phyloP scores from a whole-genome alignment of 2,888 invertebrate genomes.

The Trissolcus brochymenae region DNA sequence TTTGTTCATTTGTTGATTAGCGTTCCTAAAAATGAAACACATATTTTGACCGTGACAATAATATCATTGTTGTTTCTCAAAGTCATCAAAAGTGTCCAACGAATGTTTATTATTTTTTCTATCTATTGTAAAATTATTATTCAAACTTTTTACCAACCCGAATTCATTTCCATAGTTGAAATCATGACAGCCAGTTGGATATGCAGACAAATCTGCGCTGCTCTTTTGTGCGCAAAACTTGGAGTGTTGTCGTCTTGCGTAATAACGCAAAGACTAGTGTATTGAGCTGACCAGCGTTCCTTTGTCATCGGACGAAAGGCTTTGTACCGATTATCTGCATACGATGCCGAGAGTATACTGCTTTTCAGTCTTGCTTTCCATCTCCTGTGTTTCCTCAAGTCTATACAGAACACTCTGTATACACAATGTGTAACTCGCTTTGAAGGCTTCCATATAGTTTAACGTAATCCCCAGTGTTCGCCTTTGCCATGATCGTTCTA shows the following conservation, averaged over 20 bases:
- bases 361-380: conserved; percentile 64
- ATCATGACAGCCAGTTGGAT: background rate
- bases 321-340: conserved; percentile 74
- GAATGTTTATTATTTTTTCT: no score
- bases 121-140: background rate
- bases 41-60: no score
- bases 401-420: conserved; percentile 64
- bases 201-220: conserved; percentile 10
- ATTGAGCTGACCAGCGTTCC: conserved; percentile 65
- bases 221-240: conserved; percentile 26
- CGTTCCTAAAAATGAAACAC: no score
- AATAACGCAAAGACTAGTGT: conserved; percentile 62
- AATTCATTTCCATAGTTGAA: background rate
- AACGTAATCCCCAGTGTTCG: conserved; percentile 66
- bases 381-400: conserved; percentile 55
- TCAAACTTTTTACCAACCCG: no score
- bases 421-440: conserved; percentile 63
- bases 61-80: no score
- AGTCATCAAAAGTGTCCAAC: no score
- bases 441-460: conserved; percentile 67
- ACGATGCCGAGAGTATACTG: conserved; percentile 63
- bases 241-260: conserved; percentile 61
- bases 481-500: conserved; percentile 61
- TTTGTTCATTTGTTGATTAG: conserved; percentile 8
- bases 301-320: conserved; percentile 71